A percentile compares a stretch with the other conserved stretches of the same genome.
These are phyloP conservation scores for Polietes domitor DNA, from an alignment of 2,888 invertebrate species.

Conservation along the genomic window DNA sequence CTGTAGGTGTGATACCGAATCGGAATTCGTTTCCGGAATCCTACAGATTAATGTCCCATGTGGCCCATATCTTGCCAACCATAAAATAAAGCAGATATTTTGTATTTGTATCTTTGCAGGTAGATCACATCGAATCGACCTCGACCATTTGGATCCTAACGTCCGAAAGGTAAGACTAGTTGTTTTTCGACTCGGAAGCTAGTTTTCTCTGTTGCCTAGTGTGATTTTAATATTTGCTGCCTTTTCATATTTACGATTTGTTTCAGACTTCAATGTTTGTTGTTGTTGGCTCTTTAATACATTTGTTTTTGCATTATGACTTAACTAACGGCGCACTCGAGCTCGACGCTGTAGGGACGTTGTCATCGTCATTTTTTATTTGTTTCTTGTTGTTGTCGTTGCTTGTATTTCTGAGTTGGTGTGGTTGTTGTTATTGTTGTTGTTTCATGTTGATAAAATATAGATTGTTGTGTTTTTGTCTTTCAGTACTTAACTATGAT, in stretches of 20 bases:
- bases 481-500: constrained; percentile 31
- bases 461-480: background rate
- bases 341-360: background rate
- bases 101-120: too few species aligned
- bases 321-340: constrained; percentile 3
- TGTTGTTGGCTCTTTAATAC: constrained; percentile 37
- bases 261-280: constrained; percentile 25
- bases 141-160: too few species aligned
- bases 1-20: too few species aligned
- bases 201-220: constrained; percentile 24
- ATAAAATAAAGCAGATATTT: too few species aligned
- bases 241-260: too few species aligned
- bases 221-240: background rate
- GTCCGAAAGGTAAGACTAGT: too few species aligned
- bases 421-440: constrained; percentile 22
- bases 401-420: background rate
- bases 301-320: constrained; percentile 34
- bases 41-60: too few species aligned
- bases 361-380: constrained; percentile 41
- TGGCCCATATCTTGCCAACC: too few species aligned
- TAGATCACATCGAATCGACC: too few species aligned
- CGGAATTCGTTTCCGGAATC: too few species aligned
- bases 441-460: constrained; percentile 31
- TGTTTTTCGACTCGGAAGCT: too few species aligned
- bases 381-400: background rate